Percentiles rank a stretch among this genome's conserved stretches.
Evolutionary conservation across 2,797 vertebrate genomes (phyloP).

Genomic region (Chaenodraco wilsoni): DNA sequence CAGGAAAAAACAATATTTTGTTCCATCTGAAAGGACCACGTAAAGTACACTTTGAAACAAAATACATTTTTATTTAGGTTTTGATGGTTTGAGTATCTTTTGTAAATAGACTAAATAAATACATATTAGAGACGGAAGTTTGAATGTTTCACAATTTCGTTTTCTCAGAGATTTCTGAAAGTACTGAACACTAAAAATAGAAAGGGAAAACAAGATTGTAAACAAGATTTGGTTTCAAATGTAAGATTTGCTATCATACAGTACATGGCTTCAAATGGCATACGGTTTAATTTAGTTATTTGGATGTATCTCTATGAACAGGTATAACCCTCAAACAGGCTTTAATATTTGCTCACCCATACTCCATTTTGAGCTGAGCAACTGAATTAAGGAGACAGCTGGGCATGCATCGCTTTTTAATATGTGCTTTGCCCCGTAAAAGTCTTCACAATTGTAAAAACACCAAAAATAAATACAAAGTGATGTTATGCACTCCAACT

Average conservation of each 20-base stretch:
- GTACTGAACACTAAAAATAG: not conserved
- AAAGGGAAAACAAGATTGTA: not conserved
- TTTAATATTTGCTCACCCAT: not conserved
- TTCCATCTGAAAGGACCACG: constrained; percentile 8
- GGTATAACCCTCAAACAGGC: not conserved
- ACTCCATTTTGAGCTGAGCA: not conserved
- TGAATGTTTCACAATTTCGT: too few species aligned
- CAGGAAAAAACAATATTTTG: not conserved
- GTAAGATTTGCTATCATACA: not conserved
- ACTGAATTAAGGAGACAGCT: not conserved
- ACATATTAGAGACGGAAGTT: too few species aligned
- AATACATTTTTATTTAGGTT: constrained; percentile 9
- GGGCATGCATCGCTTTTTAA: not conserved
- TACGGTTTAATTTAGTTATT: not conserved
- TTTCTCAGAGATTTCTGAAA: too few species aligned
- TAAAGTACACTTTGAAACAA: constrained; percentile 10
- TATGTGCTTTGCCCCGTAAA: not conserved
- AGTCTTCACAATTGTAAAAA: not conserved
- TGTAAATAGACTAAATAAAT: not conserved
- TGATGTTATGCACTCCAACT: not conserved
- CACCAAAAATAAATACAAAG: too few species aligned
- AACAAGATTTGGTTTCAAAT: not conserved
- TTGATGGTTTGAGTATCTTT: not conserved
- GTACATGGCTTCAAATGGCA: not conserved
- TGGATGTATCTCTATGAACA: not conserved